Evolutionary conservation across 2,113 vertebrate species (phyloP), one percentile per base, ranked within the genome.

Genomic region (Rhegmatorhina hoffmannsi): DNA sequence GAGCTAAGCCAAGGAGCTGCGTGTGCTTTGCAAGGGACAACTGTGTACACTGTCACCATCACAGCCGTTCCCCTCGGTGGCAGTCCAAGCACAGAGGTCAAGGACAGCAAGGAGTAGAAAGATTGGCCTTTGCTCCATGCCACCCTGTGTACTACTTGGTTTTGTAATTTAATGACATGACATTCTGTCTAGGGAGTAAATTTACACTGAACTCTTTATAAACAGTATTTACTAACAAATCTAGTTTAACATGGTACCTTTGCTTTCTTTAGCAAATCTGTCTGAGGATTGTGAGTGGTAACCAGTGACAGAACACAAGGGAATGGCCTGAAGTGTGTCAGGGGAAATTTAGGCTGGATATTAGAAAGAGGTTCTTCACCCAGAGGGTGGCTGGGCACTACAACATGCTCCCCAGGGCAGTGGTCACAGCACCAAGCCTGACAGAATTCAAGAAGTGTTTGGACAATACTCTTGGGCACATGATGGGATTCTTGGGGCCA

Each of bases 21-120:
- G 2, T 58, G 93, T 72, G 56, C 85, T 77, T 88, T 67, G 75
- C 67, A n/a, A 93, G 79, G 67, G 59, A 70, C 78, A 52, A 4
- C 55, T 73, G 20, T 8, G 73, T 29, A 60, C 52, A 20, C 73
- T 91, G 81, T 62, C 80, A 33, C 83, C 84, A 81, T 72, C 92
- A 87, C 90, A 90, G 28, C 90, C 64, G 56, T 8, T 92, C 94
- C 90, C 84, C 88, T 89, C 86, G 73, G 90, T 86, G 90, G 88
- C 79, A 96, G 55, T 52, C 85, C 86, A 69, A 89, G 83, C 78
- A 94, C 92, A 92, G 80, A 96, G 92, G 93, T 89, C 94, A 95
- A 96, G 94, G 93, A 84, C 88, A 95, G 85, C 75, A 72, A 1
- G 7, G 69, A 90, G 33, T 24, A 52, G 64, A 87, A 77, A 68